Base-by-base conservation (phyloP, 2,888 invertebrate species). In the Paralinhomoeus sp. region DNA sequence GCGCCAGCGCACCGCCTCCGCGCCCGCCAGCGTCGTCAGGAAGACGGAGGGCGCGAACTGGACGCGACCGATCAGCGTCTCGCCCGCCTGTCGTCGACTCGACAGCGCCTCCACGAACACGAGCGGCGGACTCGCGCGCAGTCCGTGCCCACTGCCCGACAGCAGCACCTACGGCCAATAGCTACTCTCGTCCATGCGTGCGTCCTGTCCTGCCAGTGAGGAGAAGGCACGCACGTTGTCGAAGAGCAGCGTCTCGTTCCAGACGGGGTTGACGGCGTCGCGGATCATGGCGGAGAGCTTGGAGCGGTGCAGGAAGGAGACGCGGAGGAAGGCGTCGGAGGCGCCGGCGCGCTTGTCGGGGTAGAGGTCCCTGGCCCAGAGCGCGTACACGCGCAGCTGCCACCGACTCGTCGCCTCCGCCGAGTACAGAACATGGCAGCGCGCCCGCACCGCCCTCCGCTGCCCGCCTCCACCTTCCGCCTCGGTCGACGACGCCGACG, bases 231-330 rank as follows among this genome's bases (percentile, higher is more conserved):
- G 2, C 20, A 53, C 49, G 36, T 49, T 40, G 9, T 51, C 47
- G 43, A 58, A 56, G 9, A 57, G 43, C n/a, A 58, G 42, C 9
- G 55, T 57, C 45, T 58, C 55, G 41, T 55, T 54, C 54, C 52
- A 58, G 38, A 57, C 50, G 3, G 58, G 58, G 49, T 59, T 57
- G 37, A 51, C 47, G 23, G 56, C 51, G 39, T 52, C 51, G 40
- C 50, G 48, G 24, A 56, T 52, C 24, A 56, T 46, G 12, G 46
- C 39, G 1, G 55, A 56, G 41, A 55, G 51, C 39, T 51, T 49
- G 24, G 50, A 46, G n/a, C 9, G 9, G 9, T 15, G 31, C 31
- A 7, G 15, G 46, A 58, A 58, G 7, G 50, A 49, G 24, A 56
- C 51, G 7, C 58, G 50, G 33, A 55, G 53, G 40, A 54, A 56